Conservation (phyloP, 2,113 vertebrate species). For the Zingel zingel region DNA sequence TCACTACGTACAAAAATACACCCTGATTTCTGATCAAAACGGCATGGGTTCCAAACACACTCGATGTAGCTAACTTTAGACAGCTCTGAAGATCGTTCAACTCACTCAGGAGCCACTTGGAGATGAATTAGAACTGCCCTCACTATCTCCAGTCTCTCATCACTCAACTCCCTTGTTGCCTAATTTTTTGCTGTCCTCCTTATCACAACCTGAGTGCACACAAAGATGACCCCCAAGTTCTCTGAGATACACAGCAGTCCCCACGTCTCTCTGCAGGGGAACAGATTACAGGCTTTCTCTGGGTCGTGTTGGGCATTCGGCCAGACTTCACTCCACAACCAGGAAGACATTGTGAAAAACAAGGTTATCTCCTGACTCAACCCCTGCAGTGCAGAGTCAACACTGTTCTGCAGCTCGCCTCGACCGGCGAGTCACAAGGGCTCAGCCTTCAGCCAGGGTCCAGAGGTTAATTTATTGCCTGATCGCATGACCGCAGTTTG, state of each 20-base stretch:
- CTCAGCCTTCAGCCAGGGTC: constrained; percentile 60
- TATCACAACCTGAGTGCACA: constrained; percentile 31
- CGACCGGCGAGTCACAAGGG: constrained; percentile 70
- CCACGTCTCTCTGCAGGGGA: constrained; percentile 3
- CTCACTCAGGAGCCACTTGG: constrained; percentile 26
- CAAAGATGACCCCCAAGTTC: constrained; percentile 26
- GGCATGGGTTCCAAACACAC: neutral
- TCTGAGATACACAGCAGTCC: constrained; percentile 7
- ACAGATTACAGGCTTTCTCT: constrained; percentile 36
- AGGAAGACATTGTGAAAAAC: constrained; percentile 71
- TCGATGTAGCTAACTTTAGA: neutral
- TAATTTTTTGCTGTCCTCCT: constrained; percentile 47
- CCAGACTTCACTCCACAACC: constrained; percentile 44
- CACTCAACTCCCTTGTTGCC: constrained; percentile 21
- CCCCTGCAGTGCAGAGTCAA: constrained; percentile 66
- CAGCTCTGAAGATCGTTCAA: neutral
- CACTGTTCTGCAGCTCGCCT: constrained; percentile 51
- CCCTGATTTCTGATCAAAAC: neutral
- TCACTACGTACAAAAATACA: neutral
- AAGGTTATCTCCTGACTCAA: constrained; percentile 78
- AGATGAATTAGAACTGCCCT: constrained; percentile 11
- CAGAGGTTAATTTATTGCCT: constrained; percentile 77
- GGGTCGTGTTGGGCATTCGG: constrained; percentile 22
- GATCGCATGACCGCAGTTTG: constrained; percentile 76
- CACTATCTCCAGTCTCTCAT: constrained; percentile 28